Conservation (phyloP, 2,797 vertebrate species). For the Decapterus maruadsi region DNA sequence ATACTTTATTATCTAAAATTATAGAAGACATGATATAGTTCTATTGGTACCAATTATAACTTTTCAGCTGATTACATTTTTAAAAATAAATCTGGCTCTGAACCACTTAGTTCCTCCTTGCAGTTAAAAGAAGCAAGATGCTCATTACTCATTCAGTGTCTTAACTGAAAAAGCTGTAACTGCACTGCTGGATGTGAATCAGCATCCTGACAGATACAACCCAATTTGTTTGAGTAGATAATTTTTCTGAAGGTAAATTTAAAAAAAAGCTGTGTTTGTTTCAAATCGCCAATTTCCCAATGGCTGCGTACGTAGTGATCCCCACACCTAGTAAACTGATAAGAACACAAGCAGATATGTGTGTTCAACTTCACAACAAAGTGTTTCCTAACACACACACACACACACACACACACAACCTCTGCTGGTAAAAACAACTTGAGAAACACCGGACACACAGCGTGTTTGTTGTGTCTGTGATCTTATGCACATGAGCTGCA, state of each 20-base stretch:
- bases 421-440: not conserved
- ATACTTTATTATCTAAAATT: not conserved
- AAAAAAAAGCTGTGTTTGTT: not conserved
- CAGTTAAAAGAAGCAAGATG: conserved; percentile 2
- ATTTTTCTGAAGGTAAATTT: not conserved
- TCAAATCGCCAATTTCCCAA: too few species aligned
- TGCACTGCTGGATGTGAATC: not conserved
- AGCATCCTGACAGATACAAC: not conserved
- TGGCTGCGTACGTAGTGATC: too few species aligned
- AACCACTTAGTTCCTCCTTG: conserved; percentile 26
- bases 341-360: too few species aligned
- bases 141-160: conserved; percentile 16
- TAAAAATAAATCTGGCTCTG: too few species aligned
- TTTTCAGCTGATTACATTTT: not conserved
- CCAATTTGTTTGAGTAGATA: not conserved
- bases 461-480: not conserved
- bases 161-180: too few species aligned
- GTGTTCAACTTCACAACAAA: too few species aligned
- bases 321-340: too few species aligned
- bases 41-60: too few species aligned
- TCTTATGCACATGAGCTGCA: not conserved
- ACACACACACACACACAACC: too few species aligned
- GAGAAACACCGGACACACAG: not conserved
- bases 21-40: not conserved
- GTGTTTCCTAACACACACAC: too few species aligned